Percentiles rank a stretch among this genome's conserved stretches.
Conservation (phyloP, 2,888 invertebrate species). For the Tuta absoluta region DNA sequence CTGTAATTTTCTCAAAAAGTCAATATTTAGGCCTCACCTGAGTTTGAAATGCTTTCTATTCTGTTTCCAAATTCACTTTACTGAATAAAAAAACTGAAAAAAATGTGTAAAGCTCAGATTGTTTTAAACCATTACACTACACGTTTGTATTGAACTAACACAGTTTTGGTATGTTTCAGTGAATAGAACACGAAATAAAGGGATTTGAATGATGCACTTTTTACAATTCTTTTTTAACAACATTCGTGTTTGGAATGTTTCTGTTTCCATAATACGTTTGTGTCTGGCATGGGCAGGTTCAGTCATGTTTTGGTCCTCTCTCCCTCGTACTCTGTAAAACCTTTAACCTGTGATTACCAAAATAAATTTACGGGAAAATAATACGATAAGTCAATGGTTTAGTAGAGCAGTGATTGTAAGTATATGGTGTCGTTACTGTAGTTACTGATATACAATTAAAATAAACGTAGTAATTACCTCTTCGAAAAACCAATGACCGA, state of each 20-base stretch:
- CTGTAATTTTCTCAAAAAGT: background rate
- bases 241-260: background rate
- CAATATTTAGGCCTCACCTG: background rate
- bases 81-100: too few relatives aligned
- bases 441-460: too few relatives aligned
- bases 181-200: background rate
- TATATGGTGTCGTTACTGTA: too few relatives aligned
- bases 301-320: background rate
- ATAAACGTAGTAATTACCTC: too few relatives aligned
- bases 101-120: background rate
- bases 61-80: too few relatives aligned
- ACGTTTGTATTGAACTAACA: background rate
- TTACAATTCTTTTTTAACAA: background rate
- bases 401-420: conserved; percentile 8
- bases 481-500: too few relatives aligned
- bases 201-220: background rate
- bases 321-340: too few relatives aligned
- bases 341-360: conserved; percentile 6
- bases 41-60: background rate
- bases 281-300: background rate
- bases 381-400: conserved; percentile 4
- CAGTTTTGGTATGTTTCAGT: background rate
- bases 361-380: conserved; percentile 7
- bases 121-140: background rate
- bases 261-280: background rate